These are phyloP conservation scores for Bolinopsis microptera DNA, from an alignment of 37 sponge, comb jelly and placozoan species.

Conservation along the genomic window DNA sequence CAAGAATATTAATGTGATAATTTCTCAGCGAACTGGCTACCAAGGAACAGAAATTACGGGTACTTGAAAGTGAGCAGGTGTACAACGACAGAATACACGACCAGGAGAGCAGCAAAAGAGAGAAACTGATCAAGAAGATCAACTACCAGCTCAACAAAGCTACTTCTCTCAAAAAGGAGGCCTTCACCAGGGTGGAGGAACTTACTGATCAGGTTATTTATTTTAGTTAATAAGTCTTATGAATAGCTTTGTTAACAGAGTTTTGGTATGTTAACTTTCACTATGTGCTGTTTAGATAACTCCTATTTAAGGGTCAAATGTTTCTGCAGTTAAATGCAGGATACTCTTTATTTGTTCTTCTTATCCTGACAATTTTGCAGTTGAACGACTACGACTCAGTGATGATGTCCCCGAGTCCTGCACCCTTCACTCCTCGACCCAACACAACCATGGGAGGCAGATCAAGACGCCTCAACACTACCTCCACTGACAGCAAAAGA, in stretches of 20 bases:
- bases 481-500: background rate
- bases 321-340: too few relatives aligned
- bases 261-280: too few relatives aligned
- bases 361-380: too few relatives aligned
- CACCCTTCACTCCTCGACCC: slow-evolving; percentile 48
- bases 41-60: slow-evolving; percentile 12
- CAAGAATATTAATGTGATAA: too few relatives aligned
- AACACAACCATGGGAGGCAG: slow-evolving; percentile 51
- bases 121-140: slow-evolving; percentile 65
- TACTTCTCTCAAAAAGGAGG: slow-evolving; percentile 41
- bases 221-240: too few relatives aligned
- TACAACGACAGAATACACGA: background rate
- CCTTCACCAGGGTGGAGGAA: slow-evolving; percentile 54
- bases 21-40: slow-evolving; percentile 46
- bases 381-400: slow-evolving; percentile 58
- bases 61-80: slow-evolving; percentile 14
- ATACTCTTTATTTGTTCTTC: too few relatives aligned
- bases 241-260: too few relatives aligned
- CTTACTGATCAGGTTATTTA: slow-evolving; percentile 41
- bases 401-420: slow-evolving; percentile 8
- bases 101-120: slow-evolving; percentile 38
- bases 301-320: too few relatives aligned
- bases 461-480: background rate
- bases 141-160: slow-evolving; percentile 63
- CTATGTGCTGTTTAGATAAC: too few relatives aligned